Evolutionary conservation across 2,797 vertebrate species (phyloP), one percentile per base, ranked within the genome.

Genomic region (Halcyon chelicuti): DNA sequence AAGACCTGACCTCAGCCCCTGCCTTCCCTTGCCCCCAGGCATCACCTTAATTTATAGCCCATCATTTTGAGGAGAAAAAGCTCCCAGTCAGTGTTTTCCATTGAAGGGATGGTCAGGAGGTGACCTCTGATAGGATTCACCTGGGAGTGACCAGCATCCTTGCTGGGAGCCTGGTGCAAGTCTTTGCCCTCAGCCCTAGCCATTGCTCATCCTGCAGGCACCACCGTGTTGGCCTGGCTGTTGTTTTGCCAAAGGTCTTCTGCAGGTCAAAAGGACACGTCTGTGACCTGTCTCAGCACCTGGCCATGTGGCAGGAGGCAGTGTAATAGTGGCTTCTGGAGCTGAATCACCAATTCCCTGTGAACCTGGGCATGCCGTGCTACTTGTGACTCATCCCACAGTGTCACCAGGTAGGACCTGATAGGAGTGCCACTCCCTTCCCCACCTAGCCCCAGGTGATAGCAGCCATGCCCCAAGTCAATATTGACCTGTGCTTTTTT

Each of bases 191-290:
- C 23, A 40, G 60, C 39, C 33, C 33, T 40, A 46, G 12, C 21
- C 2, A 1, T 15, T 42, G 33, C 10, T 33, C 62, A 35, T 15
- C 12, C 46, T 82, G 57, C 55, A 77, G 60, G 15, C 28, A 78
- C 25, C 51, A 14, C 15, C 3, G 1, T 1, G 25, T 3, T 42
- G 37, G 7, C 35, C 63, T 35, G 55, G 49, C 62, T 3, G 0
- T 4, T 28, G 12, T 22, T 31, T 65, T 16, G 20, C 40, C 52
- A 19, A 60, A 26, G 13, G 10, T 21, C 19, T 71, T 33, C 60
- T 79, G 58, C 67, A 54, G 79, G 35, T 44, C 68, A 37, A 42
- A 42, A 63, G 73, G 40, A 25, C 84, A 52, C 22, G 9, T 7
- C 7, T 10, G 2, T 14, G 49, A 8, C 39, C 46, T 20, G 54